phyloP scores from a whole-genome alignment of 2,113 vertebrate species.

The Mixornis gularis region DNA sequence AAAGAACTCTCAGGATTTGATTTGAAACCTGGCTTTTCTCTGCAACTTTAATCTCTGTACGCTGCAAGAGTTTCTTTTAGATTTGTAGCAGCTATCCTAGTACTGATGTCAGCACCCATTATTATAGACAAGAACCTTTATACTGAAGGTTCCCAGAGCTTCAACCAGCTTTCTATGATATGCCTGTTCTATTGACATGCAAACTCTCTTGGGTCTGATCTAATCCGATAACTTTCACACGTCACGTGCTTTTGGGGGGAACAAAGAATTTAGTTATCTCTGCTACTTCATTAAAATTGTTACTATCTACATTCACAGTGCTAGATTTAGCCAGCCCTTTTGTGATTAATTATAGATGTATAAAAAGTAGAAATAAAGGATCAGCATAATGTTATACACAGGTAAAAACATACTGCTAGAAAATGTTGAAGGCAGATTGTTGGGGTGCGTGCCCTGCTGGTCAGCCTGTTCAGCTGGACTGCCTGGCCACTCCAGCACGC shows the following conservation, averaged over 20 bases:
- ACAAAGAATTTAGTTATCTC: conserved; percentile 32
- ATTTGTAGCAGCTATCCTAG: conserved; percentile 54
- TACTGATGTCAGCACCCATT: conserved; percentile 56
- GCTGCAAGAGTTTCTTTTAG: conserved; percentile 56
- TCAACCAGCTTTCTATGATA: conserved; percentile 58
- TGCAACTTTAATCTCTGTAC: conserved; percentile 55
- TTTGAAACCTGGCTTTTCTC: conserved; percentile 63
- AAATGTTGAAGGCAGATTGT: neutral
- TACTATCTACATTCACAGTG: neutral
- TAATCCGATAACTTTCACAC: conserved; percentile 61
- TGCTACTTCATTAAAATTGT: conserved; percentile 22
- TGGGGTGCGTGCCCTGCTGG: too few relatives aligned
- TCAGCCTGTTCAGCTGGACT: too few relatives aligned
- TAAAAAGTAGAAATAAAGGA: neutral
- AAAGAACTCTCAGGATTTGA: conserved; percentile 46
- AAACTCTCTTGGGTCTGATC: conserved; percentile 56
- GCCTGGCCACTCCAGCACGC: too few relatives aligned
- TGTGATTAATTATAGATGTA: neutral
- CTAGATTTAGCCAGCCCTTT: neutral
- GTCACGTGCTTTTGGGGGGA: conserved; percentile 14
- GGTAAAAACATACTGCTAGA: neutral
- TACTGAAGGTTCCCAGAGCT: conserved; percentile 54
- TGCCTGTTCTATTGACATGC: conserved; percentile 65
- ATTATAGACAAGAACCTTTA: conserved; percentile 63
- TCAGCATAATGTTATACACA: neutral